A percentile compares a stretch with the other conserved stretches of the same genome.
These are phyloP conservation scores for Octodon degus DNA, from an alignment of 2,113 vertebrate species.

Conservation along the genomic window DNA sequence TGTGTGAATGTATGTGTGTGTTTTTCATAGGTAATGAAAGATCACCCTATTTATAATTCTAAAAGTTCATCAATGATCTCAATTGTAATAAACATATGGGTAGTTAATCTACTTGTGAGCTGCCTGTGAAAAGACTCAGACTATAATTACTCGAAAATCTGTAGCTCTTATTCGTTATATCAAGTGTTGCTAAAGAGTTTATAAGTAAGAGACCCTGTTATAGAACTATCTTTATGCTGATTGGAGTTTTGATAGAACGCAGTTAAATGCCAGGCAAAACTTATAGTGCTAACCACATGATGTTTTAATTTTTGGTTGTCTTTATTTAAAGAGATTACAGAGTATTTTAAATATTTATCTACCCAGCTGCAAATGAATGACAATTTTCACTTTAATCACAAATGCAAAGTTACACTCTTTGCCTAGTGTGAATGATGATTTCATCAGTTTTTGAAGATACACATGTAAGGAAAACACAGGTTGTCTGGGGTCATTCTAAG, in stretches of 20 bases:
- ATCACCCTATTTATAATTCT: not conserved
- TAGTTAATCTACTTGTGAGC: not conserved
- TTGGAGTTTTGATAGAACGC: not conserved
- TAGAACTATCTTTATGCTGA: not conserved
- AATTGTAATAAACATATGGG: not conserved
- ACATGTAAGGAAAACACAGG: conserved; percentile 16
- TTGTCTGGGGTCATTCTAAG: not conserved
- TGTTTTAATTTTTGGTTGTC: not conserved
- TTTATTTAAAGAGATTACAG: conserved; percentile 28
- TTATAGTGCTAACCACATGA: not conserved
- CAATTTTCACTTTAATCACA: not conserved
- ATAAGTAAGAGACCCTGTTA: not conserved
- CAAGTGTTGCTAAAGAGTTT: not conserved
- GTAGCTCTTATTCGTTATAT: not conserved
- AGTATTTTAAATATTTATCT: conserved; percentile 28
- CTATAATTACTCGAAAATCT: not conserved
- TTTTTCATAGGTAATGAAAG: not conserved
- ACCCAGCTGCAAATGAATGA: not conserved
- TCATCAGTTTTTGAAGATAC: conserved; percentile 3
- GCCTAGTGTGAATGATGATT: not conserved
- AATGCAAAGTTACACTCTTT: not conserved
- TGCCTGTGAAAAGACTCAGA: not conserved
- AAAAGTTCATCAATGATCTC: not conserved
- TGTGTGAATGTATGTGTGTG: not conserved
- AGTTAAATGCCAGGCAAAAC: conserved; percentile 31